A percentile compares a stretch with the other conserved stretches of the same genome.
phyloP scores from a whole-genome alignment of 2,888 invertebrate genomes.

The Leptogaster cylindrica region DNA sequence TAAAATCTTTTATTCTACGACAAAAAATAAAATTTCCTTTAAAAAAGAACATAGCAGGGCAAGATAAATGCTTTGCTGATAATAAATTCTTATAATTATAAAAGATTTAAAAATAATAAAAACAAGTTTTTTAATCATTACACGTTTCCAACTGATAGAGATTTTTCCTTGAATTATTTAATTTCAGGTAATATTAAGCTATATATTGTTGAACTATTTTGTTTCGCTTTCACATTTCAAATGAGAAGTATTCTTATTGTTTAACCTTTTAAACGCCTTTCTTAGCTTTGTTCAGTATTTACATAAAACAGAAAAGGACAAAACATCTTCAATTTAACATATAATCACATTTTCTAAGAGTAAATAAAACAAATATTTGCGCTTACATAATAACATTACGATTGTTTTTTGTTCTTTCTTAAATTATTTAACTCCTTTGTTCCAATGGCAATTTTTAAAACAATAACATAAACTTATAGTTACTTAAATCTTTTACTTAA shows the following conservation, averaged over 20 bases:
- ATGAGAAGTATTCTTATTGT: too few species aligned
- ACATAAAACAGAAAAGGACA: too few species aligned
- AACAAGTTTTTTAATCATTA: conserved; percentile 16
- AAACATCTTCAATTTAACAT: conserved; percentile 23
- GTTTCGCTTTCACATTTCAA: too few species aligned
- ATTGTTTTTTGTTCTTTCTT: conserved; percentile 1
- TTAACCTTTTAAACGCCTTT: not conserved
- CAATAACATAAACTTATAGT: conserved; percentile 1
- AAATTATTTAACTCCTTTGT: conserved; percentile 22
- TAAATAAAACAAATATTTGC: conserved; percentile 27
- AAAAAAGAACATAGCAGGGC: conserved; percentile 42
- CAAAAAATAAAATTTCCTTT: conserved; percentile 39
- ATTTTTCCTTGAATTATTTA: conserved; percentile 16
- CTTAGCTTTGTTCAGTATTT: conserved; percentile 17
- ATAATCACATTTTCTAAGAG: conserved; percentile 32
- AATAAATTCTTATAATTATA: conserved; percentile 30
- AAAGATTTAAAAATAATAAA: conserved; percentile 30
- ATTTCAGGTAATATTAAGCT: too few species aligned
- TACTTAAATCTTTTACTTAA: too few species aligned
- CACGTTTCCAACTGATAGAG: conserved; percentile 16
- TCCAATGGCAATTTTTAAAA: conserved; percentile 28
- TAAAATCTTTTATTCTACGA: conserved; percentile 35
- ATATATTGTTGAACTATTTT: too few species aligned
- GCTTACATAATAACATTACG: conserved; percentile 6
- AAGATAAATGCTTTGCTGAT: conserved; percentile 48